A percentile compares a stretch with the other conserved stretches of the same genome.
Conservation (phyloP, 2,797 vertebrate genomes). For the Lagocephalus sceleratus region DNA sequence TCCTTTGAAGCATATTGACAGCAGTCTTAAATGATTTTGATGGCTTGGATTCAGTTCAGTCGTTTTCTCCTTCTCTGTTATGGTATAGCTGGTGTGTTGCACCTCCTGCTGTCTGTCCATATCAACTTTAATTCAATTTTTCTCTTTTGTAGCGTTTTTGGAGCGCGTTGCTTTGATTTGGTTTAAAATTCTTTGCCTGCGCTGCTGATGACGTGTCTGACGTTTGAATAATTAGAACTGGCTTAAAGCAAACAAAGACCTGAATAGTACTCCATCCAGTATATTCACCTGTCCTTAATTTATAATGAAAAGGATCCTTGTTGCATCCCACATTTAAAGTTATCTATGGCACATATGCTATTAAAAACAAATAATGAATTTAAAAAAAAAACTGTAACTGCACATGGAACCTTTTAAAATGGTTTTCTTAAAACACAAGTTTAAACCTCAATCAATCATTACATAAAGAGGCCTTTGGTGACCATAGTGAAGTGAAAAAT, state of each 20-base stretch:
- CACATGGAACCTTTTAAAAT: constrained; percentile 64
- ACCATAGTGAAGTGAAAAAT: constrained; percentile 65
- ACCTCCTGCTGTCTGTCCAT: no score
- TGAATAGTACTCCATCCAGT: constrained; percentile 12
- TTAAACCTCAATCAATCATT: constrained; percentile 77
- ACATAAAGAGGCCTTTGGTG: constrained; percentile 67
- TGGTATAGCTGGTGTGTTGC: no score
- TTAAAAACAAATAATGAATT: background rate
- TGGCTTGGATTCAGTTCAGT: no score
- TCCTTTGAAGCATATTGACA: no score
- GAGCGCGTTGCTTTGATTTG: background rate
- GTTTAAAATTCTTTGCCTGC: no score
- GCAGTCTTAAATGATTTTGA: no score
- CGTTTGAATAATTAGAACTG: constrained; percentile 7
- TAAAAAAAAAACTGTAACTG: background rate
- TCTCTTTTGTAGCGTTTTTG: no score
- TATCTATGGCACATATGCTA: constrained; percentile 24
- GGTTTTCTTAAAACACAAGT: constrained; percentile 66
- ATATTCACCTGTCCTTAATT: constrained; percentile 20
- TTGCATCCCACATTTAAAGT: constrained; percentile 37
- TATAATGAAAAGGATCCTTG: constrained; percentile 24
- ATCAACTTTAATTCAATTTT: no score
- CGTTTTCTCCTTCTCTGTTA: no score
- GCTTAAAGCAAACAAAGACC: background rate
- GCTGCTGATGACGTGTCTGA: background rate